phyloP scores from a whole-genome alignment of 2,888 invertebrate genomes.

The Hypolimnas misippus region DNA sequence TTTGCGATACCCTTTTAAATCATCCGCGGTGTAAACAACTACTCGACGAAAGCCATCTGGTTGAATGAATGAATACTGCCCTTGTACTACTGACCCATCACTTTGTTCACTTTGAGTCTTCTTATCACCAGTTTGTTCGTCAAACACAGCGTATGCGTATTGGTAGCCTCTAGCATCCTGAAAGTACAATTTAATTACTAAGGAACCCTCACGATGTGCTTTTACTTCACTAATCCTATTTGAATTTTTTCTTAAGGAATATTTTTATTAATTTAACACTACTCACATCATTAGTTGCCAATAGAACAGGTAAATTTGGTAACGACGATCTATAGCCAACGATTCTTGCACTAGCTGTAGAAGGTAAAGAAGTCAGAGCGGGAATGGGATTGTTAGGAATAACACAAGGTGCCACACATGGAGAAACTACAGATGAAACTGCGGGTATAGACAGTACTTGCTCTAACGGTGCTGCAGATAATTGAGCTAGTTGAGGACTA shows the following conservation, averaged over 20 bases:
- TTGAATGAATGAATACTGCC: constrained; percentile 80
- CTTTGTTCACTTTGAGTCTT: constrained; percentile 80
- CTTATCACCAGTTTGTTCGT: constrained; percentile 81
- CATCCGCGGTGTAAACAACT: constrained; percentile 82
- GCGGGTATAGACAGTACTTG: constrained; percentile 52
- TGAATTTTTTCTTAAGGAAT: no score
- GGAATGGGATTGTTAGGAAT: constrained; percentile 54
- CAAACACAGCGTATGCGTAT: constrained; percentile 82
- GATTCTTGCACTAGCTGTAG: constrained; percentile 54
- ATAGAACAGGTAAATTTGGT: constrained; percentile 59
- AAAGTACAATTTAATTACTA: no score
- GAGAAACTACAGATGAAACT: constrained; percentile 52
- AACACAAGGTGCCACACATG: constrained; percentile 68
- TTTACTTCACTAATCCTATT: no score
- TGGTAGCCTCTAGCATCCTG: constrained; percentile 64
- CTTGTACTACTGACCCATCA: constrained; percentile 80
- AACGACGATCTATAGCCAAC: constrained; percentile 57
- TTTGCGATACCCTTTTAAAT: constrained; percentile 68
- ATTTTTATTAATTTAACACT: no score
- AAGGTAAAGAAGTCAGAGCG: constrained; percentile 51
- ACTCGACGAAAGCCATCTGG: constrained; percentile 81
- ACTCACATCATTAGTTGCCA: constrained; percentile 62
- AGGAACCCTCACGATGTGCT: no score
- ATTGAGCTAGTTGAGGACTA: constrained; percentile 54
- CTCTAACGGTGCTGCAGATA: constrained; percentile 55